phyloP scores from a whole-genome alignment of 2,888 invertebrate genomes.

The Oscheius sp. region DNA sequence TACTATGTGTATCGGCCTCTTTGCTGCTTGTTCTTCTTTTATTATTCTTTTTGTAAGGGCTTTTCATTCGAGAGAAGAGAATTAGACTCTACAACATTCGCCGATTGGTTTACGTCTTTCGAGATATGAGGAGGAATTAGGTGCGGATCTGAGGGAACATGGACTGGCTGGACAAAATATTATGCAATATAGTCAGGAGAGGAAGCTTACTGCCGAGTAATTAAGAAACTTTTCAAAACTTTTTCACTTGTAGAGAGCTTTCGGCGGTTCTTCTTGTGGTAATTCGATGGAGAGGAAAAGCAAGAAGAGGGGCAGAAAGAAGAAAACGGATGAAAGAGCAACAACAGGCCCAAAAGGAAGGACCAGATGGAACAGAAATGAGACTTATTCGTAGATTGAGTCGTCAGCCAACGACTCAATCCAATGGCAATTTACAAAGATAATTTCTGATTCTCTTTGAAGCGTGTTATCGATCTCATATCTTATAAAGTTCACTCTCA shows the following conservation, averaged over 20 bases:
- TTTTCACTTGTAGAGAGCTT: not conserved
- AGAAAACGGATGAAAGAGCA: conserved; percentile 7
- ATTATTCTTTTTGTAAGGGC: conserved; percentile 40
- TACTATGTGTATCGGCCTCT: conserved; percentile 40
- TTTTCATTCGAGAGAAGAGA: not conserved
- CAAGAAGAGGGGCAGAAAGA: conserved; percentile 12
- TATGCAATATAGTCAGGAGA: conserved; percentile 56
- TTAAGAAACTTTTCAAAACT: not conserved
- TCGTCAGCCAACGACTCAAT: not conserved
- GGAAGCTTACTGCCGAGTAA: conserved; percentile 54
- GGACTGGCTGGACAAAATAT: conserved; percentile 59
- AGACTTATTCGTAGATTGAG: not conserved
- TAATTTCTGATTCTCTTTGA: no score
- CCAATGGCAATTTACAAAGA: not conserved
- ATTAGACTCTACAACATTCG: conserved; percentile 49
- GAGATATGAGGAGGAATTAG: conserved; percentile 59
- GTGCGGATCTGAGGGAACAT: conserved; percentile 61
- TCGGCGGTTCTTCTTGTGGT: conserved; percentile 28
- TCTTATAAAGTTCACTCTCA: not conserved
- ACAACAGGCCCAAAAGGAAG: not conserved
- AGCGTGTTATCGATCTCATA: no score
- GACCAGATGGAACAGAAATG: not conserved
- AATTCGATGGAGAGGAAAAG: conserved; percentile 26
- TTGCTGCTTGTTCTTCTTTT: conserved; percentile 47
- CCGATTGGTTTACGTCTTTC: conserved; percentile 54